Evolutionary conservation across 2,888 invertebrate species (phyloP), one percentile per base, ranked within the genome.

Genomic region (Selenia dentaria): DNA sequence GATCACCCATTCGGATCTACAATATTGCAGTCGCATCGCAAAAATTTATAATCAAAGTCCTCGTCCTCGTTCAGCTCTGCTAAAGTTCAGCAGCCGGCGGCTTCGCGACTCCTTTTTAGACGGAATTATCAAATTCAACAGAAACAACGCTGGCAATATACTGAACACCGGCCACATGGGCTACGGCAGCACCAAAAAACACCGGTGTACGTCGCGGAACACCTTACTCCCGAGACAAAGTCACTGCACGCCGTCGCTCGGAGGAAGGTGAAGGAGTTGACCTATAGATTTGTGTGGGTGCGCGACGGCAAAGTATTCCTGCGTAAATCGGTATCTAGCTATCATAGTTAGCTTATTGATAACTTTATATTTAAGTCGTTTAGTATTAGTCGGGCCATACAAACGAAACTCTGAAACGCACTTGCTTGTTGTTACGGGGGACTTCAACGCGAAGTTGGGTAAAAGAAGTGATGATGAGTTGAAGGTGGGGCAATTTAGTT

Each of bases 161-260:
- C 6, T 32, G 22, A 32, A 32, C 32, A 10, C 32, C 22, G 10
- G 32, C 11, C 32, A 32, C 11, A 4, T 32, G 11, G 32, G 32
- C 32, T 20, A 20, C 20, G 32, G 32, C 1, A 20, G 32, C 1
- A n/a, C n/a, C n/a, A 32, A 11, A 32, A 32, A n/a, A 20, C 2
- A 4, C 6, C 32, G 4, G 32, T 32, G 4, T 32, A 6, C 10
- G 32, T 32, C 6, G 1, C 20, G 3, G 32, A 20, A 11, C 32
- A 32, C 32, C 11, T 11, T 6, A 26, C 26, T 2, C 10, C 26
- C 26, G 26, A 26, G 3, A 9, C 10, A 1, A n/a, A n/a, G n/a
- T n/a, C n/a, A n/a, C n/a, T n/a, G n/a, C n/a, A n/a, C n/a, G n/a
- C n/a, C n/a, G n/a, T n/a, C n/a, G n/a, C n/a, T n/a, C n/a, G n/a